Base-by-base conservation (phyloP, 2,113 vertebrate species). In the Tachysurus vachellii region DNA sequence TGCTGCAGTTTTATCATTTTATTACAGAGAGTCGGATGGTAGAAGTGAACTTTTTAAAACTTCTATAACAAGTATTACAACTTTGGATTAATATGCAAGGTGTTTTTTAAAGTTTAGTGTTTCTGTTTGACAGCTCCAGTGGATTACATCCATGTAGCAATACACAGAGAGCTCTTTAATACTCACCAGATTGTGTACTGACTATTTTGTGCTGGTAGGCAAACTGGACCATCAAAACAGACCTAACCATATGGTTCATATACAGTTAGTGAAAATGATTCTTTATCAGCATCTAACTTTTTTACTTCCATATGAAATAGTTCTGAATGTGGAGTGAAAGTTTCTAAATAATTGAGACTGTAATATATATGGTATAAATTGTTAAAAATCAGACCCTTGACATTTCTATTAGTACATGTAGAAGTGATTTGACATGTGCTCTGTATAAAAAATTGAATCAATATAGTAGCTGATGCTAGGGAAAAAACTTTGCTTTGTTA, bases 401-500 rank as follows among this genome's bases (percentile, higher is more conserved):
- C 86, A 87, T 82, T 82, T 83, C 36, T 83, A 53, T 83, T 80
- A 83, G 76, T 42, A 80, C 19, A 11, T 26, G 42, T 7, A 53
- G 61, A 75, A 84, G 50, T 56, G 79, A 86, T 88, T 64, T 85
- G 87, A 84, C 75, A 62, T 84, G 79, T 57, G n/a, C 68, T 84
- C 84, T 73, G 64, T 80, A 85, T 87, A 84, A 86, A 53, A 86
- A 80, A 80, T 73, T 88, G 62, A 89, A 87, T 85, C 85, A 66
- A 68, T 50, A 85, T 59, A 64, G 86, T 82, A 75, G 71, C 66
- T 75, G 84, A 80, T 77, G 83, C 81, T 61, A 44, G 82, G 59
- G 54, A 80, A 82, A 85, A 90, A 87, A 83, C 85, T 90, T 91
- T 91, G 92, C 92, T 93, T 93, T 94, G 92, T 91, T 70, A 84